Conservation (phyloP, 2,888 invertebrate species). For the Caradrina kadenii region DNA sequence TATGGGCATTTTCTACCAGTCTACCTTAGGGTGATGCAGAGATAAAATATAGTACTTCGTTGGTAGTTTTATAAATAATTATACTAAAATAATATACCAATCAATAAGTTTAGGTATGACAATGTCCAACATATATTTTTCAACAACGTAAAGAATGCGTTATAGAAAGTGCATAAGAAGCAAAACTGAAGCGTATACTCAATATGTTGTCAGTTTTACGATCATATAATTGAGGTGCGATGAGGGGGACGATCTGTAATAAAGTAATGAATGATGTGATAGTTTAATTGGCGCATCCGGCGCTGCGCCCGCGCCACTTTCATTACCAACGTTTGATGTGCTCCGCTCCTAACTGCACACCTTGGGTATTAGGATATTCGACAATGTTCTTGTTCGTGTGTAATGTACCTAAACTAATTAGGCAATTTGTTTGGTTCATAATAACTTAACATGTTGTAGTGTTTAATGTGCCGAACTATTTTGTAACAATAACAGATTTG, state of each 20-base stretch:
- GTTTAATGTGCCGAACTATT: slow-evolving; percentile 39
- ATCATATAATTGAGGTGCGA: slow-evolving; percentile 67
- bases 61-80: too few relatives aligned
- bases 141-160: neutral
- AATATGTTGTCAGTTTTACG: slow-evolving; percentile 60
- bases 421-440: slow-evolving; percentile 55
- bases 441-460: slow-evolving; percentile 37
- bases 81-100: too few relatives aligned
- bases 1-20: too few relatives aligned
- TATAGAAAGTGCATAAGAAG: slow-evolving; percentile 21
- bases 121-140: too few relatives aligned
- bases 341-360: slow-evolving; percentile 76
- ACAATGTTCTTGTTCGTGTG: slow-evolving; percentile 62
- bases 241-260: slow-evolving; percentile 75
- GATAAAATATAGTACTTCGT: too few relatives aligned
- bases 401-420: slow-evolving; percentile 72
- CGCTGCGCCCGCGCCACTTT: slow-evolving; percentile 70
- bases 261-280: slow-evolving; percentile 86
- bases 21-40: too few relatives aligned
- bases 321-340: slow-evolving; percentile 78
- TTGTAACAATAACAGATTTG: slow-evolving; percentile 37
- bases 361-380: slow-evolving; percentile 71
- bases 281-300: slow-evolving; percentile 85
- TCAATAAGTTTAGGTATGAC: too few relatives aligned
- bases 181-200: slow-evolving; percentile 38